Evolutionary conservation across 2,797 vertebrate species (phyloP).

Genomic region (Knipowitschia caucasica): DNA sequence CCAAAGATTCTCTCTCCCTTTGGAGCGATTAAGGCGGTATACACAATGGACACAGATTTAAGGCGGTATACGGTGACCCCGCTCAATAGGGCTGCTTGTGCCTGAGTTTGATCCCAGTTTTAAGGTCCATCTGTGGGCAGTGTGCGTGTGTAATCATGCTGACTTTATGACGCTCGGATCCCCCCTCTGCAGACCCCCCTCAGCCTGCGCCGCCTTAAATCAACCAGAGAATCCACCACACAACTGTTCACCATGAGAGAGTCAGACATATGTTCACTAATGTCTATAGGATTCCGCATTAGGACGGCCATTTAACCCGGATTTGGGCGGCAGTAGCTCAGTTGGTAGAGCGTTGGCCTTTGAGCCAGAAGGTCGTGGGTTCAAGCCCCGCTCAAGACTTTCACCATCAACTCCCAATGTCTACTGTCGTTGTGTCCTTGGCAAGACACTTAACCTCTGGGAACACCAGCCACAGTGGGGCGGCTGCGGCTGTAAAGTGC

Average conservation of each 20-base stretch:
- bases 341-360: too few species aligned
- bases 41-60: slow-evolving; percentile 39
- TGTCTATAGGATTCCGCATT: neutral
- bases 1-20: neutral
- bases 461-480: too few species aligned
- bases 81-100: slow-evolving; percentile 6
- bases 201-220: slow-evolving; percentile 57
- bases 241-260: slow-evolving; percentile 1
- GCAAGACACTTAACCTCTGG: too few species aligned
- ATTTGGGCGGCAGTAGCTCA: too few species aligned
- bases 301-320: too few species aligned
- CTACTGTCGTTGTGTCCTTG: too few species aligned
- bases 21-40: neutral
- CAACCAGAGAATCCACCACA: slow-evolving; percentile 36
- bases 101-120: neutral
- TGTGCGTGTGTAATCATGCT: slow-evolving; percentile 75
- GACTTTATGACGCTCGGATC: slow-evolving; percentile 59
- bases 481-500: too few species aligned
- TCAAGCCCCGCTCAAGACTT: too few species aligned
- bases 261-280: neutral
- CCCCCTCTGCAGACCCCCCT: slow-evolving; percentile 2
- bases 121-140: slow-evolving; percentile 70
- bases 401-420: too few species aligned
- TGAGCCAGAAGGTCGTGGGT: too few species aligned
- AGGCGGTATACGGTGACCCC: slow-evolving; percentile 26